These are phyloP conservation scores for Calypte anna DNA, from an alignment of 2,113 vertebrate species.

Conservation along the genomic window DNA sequence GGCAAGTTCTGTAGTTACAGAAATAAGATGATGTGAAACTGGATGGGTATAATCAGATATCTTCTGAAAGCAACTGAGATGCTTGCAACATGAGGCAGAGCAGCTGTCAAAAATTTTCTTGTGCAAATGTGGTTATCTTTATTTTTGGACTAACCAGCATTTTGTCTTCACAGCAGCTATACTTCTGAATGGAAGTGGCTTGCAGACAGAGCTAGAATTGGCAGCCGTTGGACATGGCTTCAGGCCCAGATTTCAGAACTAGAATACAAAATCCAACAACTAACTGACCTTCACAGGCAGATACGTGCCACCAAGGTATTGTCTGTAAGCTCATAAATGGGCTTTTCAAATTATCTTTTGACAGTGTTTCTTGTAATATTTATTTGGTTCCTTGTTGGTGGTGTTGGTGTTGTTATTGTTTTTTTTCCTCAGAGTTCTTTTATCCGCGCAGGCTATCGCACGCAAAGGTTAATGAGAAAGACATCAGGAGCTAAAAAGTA, in stretches of 20 bases:
- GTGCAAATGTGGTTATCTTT: conserved; percentile 66
- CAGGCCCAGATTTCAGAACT: conserved; percentile 89
- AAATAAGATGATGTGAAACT: conserved; percentile 44
- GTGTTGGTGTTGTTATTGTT: neutral
- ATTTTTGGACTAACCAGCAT: conserved; percentile 71
- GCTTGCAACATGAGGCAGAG: conserved; percentile 50
- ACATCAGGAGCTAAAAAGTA: neutral
- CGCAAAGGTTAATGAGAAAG: neutral
- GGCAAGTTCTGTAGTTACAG: neutral
- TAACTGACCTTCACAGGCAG: conserved; percentile 85
- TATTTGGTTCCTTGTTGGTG: neutral
- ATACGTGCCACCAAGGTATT: conserved; percentile 89
- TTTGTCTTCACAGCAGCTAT: conserved; percentile 79
- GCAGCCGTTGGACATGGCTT: conserved; percentile 95
- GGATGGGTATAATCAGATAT: conserved; percentile 41
- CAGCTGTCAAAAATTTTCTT: conserved; percentile 67
- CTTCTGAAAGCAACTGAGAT: conserved; percentile 59
- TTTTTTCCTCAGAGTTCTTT: neutral
- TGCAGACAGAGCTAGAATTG: conserved; percentile 87
- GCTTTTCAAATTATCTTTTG: conserved; percentile 31
- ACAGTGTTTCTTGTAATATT: neutral
- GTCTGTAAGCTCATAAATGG: conserved; percentile 18
- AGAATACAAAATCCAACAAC: conserved; percentile 87
- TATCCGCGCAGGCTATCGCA: neutral
- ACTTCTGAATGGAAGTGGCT: conserved; percentile 88